These are phyloP conservation scores for Drosophila engyochracea DNA, from an alignment of 2,888 invertebrate species.

Conservation along the genomic window DNA sequence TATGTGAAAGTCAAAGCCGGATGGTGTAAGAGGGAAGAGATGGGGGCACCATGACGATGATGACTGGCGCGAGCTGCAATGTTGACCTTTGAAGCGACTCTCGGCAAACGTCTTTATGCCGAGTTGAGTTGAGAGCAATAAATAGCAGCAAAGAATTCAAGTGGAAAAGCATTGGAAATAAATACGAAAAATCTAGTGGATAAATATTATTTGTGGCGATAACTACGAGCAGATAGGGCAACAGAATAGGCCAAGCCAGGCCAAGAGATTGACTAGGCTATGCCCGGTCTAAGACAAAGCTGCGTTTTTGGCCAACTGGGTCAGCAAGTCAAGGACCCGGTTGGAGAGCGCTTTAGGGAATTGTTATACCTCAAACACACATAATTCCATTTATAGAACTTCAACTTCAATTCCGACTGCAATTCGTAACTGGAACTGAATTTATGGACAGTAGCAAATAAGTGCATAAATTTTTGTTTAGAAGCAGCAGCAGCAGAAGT, in stretches of 20 bases:
- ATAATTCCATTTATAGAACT: slow-evolving; percentile 50
- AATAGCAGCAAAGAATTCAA: slow-evolving; percentile 66
- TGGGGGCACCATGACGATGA: slow-evolving; percentile 31
- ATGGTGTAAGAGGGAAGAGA: neutral
- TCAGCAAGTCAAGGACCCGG: slow-evolving; percentile 80
- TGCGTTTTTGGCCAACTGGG: slow-evolving; percentile 62
- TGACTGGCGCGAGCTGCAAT: slow-evolving; percentile 73
- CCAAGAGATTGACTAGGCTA: slow-evolving; percentile 10
- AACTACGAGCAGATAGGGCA: slow-evolving; percentile 28
- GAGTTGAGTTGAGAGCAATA: slow-evolving; percentile 68
- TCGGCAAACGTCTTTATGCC: slow-evolving; percentile 69
- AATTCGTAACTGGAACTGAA: slow-evolving; percentile 14
- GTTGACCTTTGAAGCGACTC: slow-evolving; percentile 71
- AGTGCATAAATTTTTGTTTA: slow-evolving; percentile 69
- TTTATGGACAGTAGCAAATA: slow-evolving; percentile 75
- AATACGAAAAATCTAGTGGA: slow-evolving; percentile 63
- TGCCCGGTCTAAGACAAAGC: slow-evolving; percentile 57
- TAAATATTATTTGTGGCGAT: slow-evolving; percentile 70
- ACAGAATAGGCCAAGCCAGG: slow-evolving; percentile 9
- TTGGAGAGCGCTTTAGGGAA: slow-evolving; percentile 56
- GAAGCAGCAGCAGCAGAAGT: neutral
- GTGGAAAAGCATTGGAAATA: slow-evolving; percentile 73
- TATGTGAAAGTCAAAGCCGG: slow-evolving; percentile 67
- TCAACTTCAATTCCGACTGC: slow-evolving; percentile 2
- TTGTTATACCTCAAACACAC: slow-evolving; percentile 23